Evolutionary conservation across 2,888 invertebrate species (phyloP).

Genomic region (Encarsia formosa): DNA sequence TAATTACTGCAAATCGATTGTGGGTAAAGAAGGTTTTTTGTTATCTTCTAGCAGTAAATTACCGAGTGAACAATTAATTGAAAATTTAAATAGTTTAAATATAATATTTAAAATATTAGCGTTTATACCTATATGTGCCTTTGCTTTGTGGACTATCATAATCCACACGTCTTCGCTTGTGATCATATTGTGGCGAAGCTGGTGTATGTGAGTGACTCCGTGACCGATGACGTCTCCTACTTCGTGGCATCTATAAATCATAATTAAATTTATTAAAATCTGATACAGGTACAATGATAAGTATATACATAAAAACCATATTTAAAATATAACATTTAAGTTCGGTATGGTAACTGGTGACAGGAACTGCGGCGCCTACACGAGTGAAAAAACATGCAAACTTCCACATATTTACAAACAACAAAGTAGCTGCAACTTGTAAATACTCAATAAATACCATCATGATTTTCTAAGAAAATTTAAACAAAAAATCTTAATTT

Average conservation of each 20-base stretch:
- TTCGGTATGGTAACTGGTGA: no score
- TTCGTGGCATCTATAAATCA: slow-evolving; percentile 70
- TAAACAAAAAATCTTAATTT: background rate
- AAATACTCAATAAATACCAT: background rate
- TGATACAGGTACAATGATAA: no score
- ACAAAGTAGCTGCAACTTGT: no score
- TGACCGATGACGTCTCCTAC: slow-evolving; percentile 75
- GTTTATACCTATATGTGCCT: slow-evolving; percentile 60
- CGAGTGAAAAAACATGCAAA: no score
- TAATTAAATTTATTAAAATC: no score
- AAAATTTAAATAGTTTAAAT: background rate
- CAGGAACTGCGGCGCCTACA: no score
- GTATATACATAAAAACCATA: no score
- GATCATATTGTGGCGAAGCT: slow-evolving; percentile 57
- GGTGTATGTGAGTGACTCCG: slow-evolving; percentile 56
- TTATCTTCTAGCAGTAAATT: no score
- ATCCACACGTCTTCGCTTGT: slow-evolving; percentile 71
- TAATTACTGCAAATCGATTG: background rate
- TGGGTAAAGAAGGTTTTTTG: slow-evolving; percentile 12
- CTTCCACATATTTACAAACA: no score
- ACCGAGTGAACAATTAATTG: no score
- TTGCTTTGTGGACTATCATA: slow-evolving; percentile 58
- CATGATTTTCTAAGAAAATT: background rate
- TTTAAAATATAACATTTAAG: no score
- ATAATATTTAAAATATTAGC: background rate